Conservation (phyloP, 1,140 invertebrate species). For the Bombus soroeensis region DNA sequence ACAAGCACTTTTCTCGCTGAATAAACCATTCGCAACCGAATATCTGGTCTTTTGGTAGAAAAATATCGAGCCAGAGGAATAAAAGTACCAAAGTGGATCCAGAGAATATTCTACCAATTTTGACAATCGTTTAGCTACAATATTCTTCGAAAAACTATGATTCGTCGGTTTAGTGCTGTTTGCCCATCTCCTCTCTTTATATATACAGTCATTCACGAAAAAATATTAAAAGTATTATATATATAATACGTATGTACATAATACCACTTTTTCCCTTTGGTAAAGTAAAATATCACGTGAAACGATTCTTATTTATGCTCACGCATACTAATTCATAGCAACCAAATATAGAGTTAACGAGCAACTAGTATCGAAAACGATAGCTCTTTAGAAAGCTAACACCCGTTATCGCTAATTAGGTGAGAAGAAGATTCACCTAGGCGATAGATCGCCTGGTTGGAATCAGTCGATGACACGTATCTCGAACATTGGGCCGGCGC, state of each 20-base stretch:
- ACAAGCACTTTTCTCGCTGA: conserved; percentile 14
- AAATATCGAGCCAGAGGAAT: neutral
- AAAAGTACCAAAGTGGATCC: neutral
- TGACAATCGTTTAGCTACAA: neutral
- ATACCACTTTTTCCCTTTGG: neutral
- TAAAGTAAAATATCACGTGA: neutral
- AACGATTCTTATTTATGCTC: neutral
- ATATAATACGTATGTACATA: neutral
- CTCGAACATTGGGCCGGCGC: neutral
- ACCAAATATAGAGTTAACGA: neutral
- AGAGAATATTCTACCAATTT: neutral
- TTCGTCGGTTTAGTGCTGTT: neutral
- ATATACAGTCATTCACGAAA: neutral
- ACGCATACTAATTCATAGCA: neutral
- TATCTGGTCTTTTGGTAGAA: neutral
- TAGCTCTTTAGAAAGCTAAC: neutral
- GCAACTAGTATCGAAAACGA: neutral
- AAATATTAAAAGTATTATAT: no score
- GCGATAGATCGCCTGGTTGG: neutral
- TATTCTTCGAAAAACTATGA: neutral
- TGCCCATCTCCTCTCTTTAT: neutral
- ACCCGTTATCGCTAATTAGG: conserved; percentile 35
- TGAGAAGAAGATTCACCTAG: conserved; percentile 26
- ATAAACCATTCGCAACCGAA: neutral
- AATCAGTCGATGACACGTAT: neutral